A percentile compares a stretch with the other conserved stretches of the same genome.
phyloP scores from a whole-genome alignment of 1,140 invertebrate genomes.

The Brachionus angularis region DNA sequence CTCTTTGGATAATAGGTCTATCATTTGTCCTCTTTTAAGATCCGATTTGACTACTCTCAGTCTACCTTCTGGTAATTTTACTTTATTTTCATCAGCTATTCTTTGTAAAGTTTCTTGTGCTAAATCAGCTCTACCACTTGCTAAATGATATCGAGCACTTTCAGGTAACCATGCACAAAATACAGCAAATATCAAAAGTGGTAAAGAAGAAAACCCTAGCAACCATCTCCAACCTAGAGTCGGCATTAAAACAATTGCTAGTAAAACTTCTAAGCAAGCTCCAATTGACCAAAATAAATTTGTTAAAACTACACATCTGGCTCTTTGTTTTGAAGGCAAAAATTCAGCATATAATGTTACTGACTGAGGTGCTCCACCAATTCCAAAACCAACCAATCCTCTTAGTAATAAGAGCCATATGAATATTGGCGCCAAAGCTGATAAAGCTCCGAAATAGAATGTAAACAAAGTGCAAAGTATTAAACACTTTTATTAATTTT shows the following conservation, averaged over 20 bases:
- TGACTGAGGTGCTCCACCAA: conserved; percentile 90
- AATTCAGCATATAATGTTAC: conserved; percentile 96
- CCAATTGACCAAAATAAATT: conserved; percentile 69
- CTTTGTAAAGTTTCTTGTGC: conserved; percentile 76
- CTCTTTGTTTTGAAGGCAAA: conserved; percentile 82
- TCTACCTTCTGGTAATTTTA: conserved; percentile 78
- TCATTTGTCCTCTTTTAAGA: conserved; percentile 12
- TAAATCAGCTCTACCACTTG: conserved; percentile 76
- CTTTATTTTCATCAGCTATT: conserved; percentile 80
- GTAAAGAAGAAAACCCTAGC: conserved; percentile 77
- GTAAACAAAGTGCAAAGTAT: conserved; percentile 59
- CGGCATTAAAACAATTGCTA: conserved; percentile 85
- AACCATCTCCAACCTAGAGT: conserved; percentile 85
- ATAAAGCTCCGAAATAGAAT: conserved; percentile 84
- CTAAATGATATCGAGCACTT: conserved; percentile 80
- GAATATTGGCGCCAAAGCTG: conserved; percentile 83
- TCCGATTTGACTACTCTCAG: conserved; percentile 69
- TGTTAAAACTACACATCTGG: conserved; percentile 85
- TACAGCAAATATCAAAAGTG: conserved; percentile 62
- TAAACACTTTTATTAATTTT: conserved; percentile 42
- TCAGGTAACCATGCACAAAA: conserved; percentile 78
- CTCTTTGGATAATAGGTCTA: conserved; percentile 24
- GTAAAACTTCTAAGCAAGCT: conserved; percentile 62
- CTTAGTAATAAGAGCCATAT: conserved; percentile 81
- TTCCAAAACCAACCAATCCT: conserved; percentile 87